These are phyloP conservation scores for Platysternon megacephalum DNA, from an alignment of 2,113 vertebrate genomes.

Conservation along the genomic window DNA sequence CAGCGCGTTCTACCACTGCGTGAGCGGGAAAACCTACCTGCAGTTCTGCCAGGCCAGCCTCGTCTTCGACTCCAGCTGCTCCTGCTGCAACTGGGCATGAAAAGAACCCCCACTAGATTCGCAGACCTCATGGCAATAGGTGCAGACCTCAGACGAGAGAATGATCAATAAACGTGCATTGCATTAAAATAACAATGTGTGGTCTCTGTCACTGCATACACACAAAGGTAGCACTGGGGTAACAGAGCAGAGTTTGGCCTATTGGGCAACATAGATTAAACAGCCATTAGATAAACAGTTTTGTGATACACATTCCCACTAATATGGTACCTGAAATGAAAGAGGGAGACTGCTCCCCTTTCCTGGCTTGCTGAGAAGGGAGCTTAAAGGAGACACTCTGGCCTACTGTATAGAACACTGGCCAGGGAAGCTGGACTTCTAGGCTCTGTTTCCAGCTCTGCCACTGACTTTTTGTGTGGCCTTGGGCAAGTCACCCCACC, in stretches of 20 bases:
- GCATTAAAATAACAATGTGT: not conserved
- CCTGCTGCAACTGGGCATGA: slow-evolving; percentile 80
- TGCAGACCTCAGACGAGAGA: not conserved
- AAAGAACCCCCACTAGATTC: not conserved
- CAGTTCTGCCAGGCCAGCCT: slow-evolving; percentile 69
- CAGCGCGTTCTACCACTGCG: slow-evolving; percentile 70
- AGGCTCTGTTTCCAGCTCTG: not conserved
- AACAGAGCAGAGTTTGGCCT: not conserved
- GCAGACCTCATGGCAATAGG: not conserved
- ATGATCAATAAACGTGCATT: slow-evolving; percentile 13
- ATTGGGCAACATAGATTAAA: not conserved
- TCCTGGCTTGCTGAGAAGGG: not conserved
- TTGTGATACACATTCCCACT: not conserved
- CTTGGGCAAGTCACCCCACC: not conserved
- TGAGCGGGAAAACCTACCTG: slow-evolving; percentile 49
- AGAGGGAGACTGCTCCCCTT: not conserved
- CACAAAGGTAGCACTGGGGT: not conserved
- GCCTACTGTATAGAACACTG: not conserved
- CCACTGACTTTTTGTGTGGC: not conserved
- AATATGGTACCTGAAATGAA: not conserved
- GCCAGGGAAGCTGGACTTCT: fast-evolving
- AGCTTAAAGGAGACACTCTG: not conserved
- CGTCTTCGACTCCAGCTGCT: slow-evolving; percentile 78
- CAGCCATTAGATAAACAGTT: not conserved
- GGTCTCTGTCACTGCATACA: not conserved